phyloP scores from a whole-genome alignment of 2,888 invertebrate species.

The Adelognathus sp. region DNA sequence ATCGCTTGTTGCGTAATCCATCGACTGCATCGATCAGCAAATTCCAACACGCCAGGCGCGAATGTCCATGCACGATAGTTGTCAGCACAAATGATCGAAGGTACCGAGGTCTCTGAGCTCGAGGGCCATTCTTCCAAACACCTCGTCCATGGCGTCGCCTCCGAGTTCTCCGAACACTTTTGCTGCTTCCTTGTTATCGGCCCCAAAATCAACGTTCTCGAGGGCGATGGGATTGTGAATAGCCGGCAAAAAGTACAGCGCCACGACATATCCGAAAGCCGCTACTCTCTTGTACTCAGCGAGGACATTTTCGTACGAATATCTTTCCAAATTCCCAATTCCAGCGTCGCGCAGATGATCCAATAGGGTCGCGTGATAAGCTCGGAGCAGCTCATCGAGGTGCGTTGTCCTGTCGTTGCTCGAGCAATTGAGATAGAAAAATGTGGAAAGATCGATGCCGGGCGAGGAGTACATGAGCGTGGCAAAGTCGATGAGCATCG shows the following conservation, averaged over 20 bases:
- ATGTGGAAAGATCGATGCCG: slow-evolving; percentile 72
- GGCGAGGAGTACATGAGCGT: slow-evolving; percentile 71
- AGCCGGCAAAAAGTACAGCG: slow-evolving; percentile 63
- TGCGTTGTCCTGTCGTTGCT: slow-evolving; percentile 27
- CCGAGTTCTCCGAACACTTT: slow-evolving; percentile 34
- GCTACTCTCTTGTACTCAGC: slow-evolving; percentile 68
- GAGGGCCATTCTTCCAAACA: slow-evolving; percentile 72
- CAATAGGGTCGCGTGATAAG: slow-evolving; percentile 69
- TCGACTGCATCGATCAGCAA: too few species aligned
- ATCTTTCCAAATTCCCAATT: slow-evolving; percentile 63
- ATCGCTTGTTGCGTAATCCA: too few species aligned
- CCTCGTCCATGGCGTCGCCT: slow-evolving; percentile 67
- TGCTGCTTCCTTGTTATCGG: not conserved
- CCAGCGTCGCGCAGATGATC: slow-evolving; percentile 61
- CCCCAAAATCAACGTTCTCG: rapidly evolving
- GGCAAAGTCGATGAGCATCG: slow-evolving; percentile 72
- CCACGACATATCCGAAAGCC: slow-evolving; percentile 69
- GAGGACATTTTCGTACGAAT: slow-evolving; percentile 67
- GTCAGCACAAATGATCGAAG: slow-evolving; percentile 15
- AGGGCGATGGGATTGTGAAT: slow-evolving; percentile 19
- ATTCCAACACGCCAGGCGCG: not conserved
- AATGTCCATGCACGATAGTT: not conserved
- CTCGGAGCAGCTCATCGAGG: slow-evolving; percentile 64
- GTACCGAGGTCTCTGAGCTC: slow-evolving; percentile 58
- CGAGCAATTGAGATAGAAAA: slow-evolving; percentile 64